Evolutionary conservation across 1,140 invertebrate genomes (phyloP), one percentile per base, ranked within the genome.

Genomic region (Steinernema feltiae): DNA sequence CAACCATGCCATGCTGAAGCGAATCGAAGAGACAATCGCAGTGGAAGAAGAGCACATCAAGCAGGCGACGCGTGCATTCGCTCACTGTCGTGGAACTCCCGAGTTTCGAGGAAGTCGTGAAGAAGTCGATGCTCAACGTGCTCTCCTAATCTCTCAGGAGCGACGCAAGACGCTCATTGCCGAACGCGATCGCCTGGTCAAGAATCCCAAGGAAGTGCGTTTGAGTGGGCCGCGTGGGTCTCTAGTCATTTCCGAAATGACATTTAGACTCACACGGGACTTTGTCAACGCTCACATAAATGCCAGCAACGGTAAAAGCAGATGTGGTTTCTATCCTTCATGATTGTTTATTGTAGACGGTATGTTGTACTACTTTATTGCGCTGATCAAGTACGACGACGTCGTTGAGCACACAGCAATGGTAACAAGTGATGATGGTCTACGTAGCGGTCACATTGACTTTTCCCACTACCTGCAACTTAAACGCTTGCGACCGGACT

Each of bases 331-430:
- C 15, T 27, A n/a, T 27, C 24, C 24, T 15, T 63, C 53, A 12
- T 63, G 7, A 27, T n/a, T 3, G 3, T 63, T 3, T 63, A n/a
- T 27, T 63, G 2, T 27, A 63, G 53, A 63, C 24, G 53, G 53
- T 27, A 63, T 63, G 53, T 21, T 63, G 53, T 63, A 17, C 53
- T 63, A 63, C 53, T 63, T 63, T 21, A 63, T 63, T 21, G 53
- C 24, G 53, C 24, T 63, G 53, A 63, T 63, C 53, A 63, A 63
- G 24, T 21, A 63, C 53, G 53, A 27, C 24, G 53, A 63, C 24
- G 53, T 63, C 24, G 53, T 63, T 12, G 53, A 63, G 24, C 53
- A 63, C 53, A 63, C 53, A 7, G 12, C 53, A 3, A 63, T 63
- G 53, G 53, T 63, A 27, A 63, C 53, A 7, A n/a, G 15, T 21